phyloP scores from a whole-genome alignment of 2,113 vertebrate genomes.

The Neoarius graeffei region DNA sequence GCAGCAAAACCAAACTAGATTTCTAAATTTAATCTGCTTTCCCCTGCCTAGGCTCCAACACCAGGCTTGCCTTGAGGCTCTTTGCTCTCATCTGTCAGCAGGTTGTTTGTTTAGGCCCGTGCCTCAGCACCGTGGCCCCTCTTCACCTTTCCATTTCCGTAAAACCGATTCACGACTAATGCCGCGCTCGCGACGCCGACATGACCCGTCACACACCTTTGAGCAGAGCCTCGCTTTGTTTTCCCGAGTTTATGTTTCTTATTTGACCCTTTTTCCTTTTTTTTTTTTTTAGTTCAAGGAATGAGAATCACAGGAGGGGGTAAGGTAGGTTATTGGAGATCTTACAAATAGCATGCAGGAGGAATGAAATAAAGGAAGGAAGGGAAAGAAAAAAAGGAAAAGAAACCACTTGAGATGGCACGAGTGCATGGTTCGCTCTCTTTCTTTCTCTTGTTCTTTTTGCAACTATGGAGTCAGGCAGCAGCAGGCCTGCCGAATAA shows the following conservation, averaged over 20 bases:
- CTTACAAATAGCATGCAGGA: slow-evolving; percentile 44
- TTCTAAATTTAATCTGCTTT: slow-evolving; percentile 33
- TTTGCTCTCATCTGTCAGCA: slow-evolving; percentile 13
- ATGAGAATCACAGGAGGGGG: slow-evolving; percentile 10
- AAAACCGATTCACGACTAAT: slow-evolving; percentile 44
- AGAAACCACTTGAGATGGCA: slow-evolving; percentile 47
- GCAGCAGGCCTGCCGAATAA: slow-evolving; percentile 49
- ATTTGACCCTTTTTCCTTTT: slow-evolving; percentile 30
- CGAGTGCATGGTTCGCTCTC: slow-evolving; percentile 38
- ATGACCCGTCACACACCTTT: slow-evolving; percentile 29
- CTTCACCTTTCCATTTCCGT: slow-evolving; percentile 43
- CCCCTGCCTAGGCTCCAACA: neutral
- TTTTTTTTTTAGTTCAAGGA: slow-evolving; percentile 11
- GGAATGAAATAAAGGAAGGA: neutral
- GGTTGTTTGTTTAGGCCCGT: slow-evolving; percentile 21
- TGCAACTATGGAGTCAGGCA: neutral
- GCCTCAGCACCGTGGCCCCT: slow-evolving; percentile 19
- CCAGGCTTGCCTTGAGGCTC: neutral
- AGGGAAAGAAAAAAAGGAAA: neutral
- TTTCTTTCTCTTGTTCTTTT: slow-evolving; percentile 26
- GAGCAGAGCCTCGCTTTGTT: slow-evolving; percentile 34
- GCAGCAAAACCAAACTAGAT: neutral
- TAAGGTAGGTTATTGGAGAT: slow-evolving; percentile 40
- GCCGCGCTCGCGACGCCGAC: neutral
- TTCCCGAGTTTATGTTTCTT: slow-evolving; percentile 34